These are phyloP conservation scores for Perca schrenkii DNA, from an alignment of 2,113 vertebrate genomes.

Conservation along the genomic window DNA sequence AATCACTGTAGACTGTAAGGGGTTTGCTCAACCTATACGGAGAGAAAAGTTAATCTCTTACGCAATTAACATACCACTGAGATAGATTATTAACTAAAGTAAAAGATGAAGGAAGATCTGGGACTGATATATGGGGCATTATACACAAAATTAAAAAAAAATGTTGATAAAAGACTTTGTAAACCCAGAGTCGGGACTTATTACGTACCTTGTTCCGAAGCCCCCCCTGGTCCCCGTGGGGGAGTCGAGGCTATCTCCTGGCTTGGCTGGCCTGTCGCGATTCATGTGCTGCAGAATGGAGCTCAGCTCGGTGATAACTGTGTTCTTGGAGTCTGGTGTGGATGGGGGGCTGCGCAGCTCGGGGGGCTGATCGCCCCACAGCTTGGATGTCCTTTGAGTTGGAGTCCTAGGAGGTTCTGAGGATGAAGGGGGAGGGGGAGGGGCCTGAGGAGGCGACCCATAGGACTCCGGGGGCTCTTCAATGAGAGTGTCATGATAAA, in stretches of 20 bases:
- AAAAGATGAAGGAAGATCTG: neutral
- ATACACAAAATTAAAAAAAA: neutral
- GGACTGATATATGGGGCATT: neutral
- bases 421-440: conserved; percentile 87
- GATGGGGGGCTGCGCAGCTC: conserved; percentile 91
- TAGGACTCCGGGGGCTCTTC: conserved; percentile 92
- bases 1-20: neutral
- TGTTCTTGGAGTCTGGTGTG: conserved; percentile 93
- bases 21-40: neutral
- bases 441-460: conserved; percentile 88
- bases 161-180: neutral
- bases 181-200: neutral
- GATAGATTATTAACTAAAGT: neutral
- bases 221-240: conserved; percentile 87
- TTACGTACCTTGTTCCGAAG: conserved; percentile 90
- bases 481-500: conserved; percentile 91
- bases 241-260: conserved; percentile 90
- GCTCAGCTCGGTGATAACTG: conserved; percentile 96
- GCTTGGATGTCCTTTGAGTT: conserved; percentile 93
- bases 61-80: neutral
- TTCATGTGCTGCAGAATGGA: conserved; percentile 98
- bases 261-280: conserved; percentile 91
- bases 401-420: conserved; percentile 86
- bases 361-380: conserved; percentile 90
- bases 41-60: neutral